These are phyloP conservation scores for Bos taurus DNA, from an alignment of 2,113 vertebrate genomes.

Conservation along the genomic window DNA sequence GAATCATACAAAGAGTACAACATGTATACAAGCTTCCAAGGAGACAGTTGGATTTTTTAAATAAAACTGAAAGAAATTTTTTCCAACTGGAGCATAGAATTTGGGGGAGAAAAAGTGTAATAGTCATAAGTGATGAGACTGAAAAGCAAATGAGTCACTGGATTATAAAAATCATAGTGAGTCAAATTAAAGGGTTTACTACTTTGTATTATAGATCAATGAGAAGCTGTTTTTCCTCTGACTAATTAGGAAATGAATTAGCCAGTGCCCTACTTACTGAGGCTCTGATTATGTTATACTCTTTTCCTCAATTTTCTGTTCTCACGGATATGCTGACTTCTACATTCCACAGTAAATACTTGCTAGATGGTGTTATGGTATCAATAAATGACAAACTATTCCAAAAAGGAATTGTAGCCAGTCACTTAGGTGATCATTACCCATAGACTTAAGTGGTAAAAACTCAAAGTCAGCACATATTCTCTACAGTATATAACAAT, in stretches of 20 bases:
- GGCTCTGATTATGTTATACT: not conserved
- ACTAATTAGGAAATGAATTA: not conserved
- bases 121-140: not conserved
- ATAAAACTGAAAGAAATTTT: not conserved
- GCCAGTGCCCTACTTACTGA: not conserved
- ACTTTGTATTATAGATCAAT: not conserved
- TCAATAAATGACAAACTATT: not conserved
- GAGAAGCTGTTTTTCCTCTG: not conserved
- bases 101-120: not conserved
- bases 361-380: not conserved
- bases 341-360: not conserved
- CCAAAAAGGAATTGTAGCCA: not conserved
- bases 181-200: constrained; percentile 13
- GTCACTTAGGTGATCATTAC: not conserved
- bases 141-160: not conserved
- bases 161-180: not conserved
- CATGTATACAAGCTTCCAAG: not conserved
- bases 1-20: not conserved
- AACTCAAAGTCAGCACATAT: not conserved
- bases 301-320: not conserved
- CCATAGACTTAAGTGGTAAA: not conserved
- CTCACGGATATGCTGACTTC: not conserved
- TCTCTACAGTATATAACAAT: not conserved
- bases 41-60: not conserved
- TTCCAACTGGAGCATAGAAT: not conserved